phyloP scores from a whole-genome alignment of 2,888 invertebrate species.

The Tuta absoluta region DNA sequence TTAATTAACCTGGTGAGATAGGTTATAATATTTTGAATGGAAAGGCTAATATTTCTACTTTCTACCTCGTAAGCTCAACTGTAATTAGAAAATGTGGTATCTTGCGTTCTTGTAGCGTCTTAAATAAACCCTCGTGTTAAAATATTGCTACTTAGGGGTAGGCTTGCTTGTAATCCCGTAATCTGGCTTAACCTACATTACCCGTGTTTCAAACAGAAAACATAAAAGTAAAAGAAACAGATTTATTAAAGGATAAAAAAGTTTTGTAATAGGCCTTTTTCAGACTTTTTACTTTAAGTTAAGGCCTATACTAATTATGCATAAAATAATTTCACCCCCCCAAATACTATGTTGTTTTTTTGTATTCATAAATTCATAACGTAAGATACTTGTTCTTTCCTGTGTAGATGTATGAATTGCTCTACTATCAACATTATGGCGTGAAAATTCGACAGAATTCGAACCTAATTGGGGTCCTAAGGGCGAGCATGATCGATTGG shows the following conservation, averaged over 20 bases:
- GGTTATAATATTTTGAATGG: neutral
- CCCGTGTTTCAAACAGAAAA: neutral
- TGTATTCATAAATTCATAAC: too few species aligned
- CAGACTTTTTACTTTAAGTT: too few species aligned
- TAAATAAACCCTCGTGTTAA: slow-evolving; percentile 14
- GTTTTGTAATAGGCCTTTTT: too few species aligned
- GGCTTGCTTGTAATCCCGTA: neutral
- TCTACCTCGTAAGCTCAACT: neutral
- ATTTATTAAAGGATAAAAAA: too few species aligned
- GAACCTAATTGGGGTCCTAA: slow-evolving; percentile 5
- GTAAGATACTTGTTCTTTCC: too few species aligned
- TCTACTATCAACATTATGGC: neutral
- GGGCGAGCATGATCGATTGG: slow-evolving; percentile 9
- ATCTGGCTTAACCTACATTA: slow-evolving; percentile 6
- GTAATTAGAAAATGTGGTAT: slow-evolving; percentile 14
- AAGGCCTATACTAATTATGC: too few species aligned
- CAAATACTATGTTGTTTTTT: too few species aligned
- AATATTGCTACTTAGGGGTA: slow-evolving; percentile 9
- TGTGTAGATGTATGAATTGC: too few species aligned
- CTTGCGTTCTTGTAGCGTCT: slow-evolving; percentile 8
- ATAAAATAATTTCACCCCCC: too few species aligned
- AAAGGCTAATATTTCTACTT: neutral
- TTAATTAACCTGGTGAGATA: neutral
- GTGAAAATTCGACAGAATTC: neutral
- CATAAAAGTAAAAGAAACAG: neutral